Percentiles rank a stretch among this genome's conserved stretches.
phyloP scores from a whole-genome alignment of 1,140 invertebrate species.

The Galleria mellonella region DNA sequence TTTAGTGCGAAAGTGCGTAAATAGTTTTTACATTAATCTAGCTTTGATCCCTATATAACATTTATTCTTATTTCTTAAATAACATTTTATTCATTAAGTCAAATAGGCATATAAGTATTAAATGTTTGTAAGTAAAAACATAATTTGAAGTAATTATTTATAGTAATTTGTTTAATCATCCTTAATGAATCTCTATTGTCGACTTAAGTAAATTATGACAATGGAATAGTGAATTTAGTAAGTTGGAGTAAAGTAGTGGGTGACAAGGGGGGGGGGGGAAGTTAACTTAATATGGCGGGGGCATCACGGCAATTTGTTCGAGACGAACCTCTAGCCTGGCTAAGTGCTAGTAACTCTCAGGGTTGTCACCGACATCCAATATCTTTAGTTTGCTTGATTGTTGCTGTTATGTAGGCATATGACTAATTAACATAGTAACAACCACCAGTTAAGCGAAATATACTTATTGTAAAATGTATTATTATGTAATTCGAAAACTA shows the following conservation, averaged over 20 bases:
- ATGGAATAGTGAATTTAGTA: slow-evolving; percentile 54
- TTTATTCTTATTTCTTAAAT: no score
- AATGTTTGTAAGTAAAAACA: not conserved
- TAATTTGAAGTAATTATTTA: slow-evolving; percentile 5
- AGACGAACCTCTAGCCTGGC: slow-evolving; percentile 56
- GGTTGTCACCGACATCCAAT: slow-evolving; percentile 24
- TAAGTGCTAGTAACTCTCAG: slow-evolving; percentile 47
- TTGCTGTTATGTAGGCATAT: no score
- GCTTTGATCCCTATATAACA: no score
- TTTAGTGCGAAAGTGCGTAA: no score
- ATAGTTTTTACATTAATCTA: no score
- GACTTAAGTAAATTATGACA: slow-evolving; percentile 49
- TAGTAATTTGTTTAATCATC: slow-evolving; percentile 15
- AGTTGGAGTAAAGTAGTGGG: slow-evolving; percentile 45
- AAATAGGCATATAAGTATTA: no score
- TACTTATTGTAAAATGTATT: no score
- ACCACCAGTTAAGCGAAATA: no score
- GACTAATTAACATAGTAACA: no score
- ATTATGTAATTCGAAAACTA: no score
- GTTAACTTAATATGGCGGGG: slow-evolving; percentile 67
- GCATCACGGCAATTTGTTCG: slow-evolving; percentile 69
- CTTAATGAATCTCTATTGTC: slow-evolving; percentile 32
- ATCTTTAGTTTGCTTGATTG: no score
- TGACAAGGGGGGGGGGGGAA: slow-evolving; percentile 27
- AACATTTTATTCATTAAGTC: no score